Conservation (phyloP, 2,113 vertebrate genomes). For the Mustela lutreola region DNA sequence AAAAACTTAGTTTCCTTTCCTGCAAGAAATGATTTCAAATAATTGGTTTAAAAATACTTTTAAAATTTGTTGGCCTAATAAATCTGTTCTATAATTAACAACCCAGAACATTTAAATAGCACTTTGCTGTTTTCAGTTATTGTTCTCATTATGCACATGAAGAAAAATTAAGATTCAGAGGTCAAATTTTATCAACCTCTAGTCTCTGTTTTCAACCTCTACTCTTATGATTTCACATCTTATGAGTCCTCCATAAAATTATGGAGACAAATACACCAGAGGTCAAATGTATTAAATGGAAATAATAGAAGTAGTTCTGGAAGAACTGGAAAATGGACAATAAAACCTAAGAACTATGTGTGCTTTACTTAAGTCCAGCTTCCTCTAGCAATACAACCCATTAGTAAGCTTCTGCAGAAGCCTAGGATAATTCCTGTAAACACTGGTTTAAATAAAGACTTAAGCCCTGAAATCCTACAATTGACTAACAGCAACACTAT, state of each 20-base stretch:
- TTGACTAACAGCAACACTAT: not conserved
- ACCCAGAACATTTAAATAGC: not conserved
- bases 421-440: not conserved
- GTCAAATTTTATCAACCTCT: not conserved
- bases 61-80: constrained; percentile 6
- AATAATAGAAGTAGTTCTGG: constrained; percentile 16
- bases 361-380: not conserved
- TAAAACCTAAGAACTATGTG: not conserved
- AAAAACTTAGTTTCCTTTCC: constrained; percentile 33
- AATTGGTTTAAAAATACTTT: constrained; percentile 23
- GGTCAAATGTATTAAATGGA: not conserved
- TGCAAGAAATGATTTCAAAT: constrained; percentile 25
- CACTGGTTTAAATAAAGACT: not conserved
- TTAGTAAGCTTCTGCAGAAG: not conserved
- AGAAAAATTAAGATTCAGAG: constrained; percentile 41
- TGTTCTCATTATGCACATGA: not conserved
- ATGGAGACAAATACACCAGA: not conserved
- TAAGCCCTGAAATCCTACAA: not conserved
- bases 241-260: not conserved
- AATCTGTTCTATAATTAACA: not conserved
- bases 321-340: not conserved
- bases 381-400: not conserved
- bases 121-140: not conserved
- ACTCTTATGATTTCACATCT: not conserved
- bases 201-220: not conserved